phyloP scores from a whole-genome alignment of 1,140 invertebrate genomes.

The Ostrea edulis region DNA sequence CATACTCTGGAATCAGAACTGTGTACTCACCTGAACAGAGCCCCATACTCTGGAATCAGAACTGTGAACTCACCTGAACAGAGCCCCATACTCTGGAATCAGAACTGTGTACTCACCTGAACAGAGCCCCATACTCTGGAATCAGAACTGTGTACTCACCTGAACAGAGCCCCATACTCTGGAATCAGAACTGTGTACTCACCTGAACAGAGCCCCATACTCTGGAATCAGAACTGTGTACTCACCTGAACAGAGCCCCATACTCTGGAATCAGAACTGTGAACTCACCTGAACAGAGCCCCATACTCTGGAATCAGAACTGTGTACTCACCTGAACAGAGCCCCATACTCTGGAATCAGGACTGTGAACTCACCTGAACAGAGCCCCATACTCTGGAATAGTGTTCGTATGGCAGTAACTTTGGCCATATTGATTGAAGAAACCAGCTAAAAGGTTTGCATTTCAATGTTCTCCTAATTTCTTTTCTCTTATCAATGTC shows the following conservation, averaged over 20 bases:
- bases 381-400: neutral
- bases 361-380: neutral
- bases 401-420: neutral
- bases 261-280: neutral
- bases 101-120: too few relatives aligned
- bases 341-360: neutral
- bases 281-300: neutral
- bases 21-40: neutral
- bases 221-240: too few relatives aligned
- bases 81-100: neutral
- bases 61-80: neutral
- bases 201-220: neutral
- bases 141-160: too few relatives aligned
- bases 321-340: neutral
- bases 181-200: too few relatives aligned
- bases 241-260: neutral
- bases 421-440: neutral
- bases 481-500: neutral
- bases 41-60: neutral
- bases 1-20: neutral
- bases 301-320: neutral
- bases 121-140: neutral
- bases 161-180: neutral
- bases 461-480: neutral
- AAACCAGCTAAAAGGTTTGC: conserved; percentile 21